These are phyloP conservation scores for Polydrusus tereticollis DNA, from an alignment of 2,888 invertebrate species.

Conservation along the genomic window DNA sequence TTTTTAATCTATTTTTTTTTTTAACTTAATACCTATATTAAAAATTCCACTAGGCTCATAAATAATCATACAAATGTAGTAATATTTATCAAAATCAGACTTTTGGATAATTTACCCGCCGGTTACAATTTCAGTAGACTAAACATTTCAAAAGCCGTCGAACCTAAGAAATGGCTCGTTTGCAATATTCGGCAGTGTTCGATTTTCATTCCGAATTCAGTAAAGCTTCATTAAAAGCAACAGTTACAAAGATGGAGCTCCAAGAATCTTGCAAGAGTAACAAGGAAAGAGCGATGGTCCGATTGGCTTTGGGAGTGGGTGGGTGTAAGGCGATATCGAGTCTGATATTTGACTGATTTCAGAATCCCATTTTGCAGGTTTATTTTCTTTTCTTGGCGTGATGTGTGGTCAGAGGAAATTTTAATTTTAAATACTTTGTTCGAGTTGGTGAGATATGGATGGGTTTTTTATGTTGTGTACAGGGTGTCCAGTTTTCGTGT, in stretches of 20 bases:
- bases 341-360: constrained; percentile 34
- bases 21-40: neutral
- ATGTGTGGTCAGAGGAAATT: constrained; percentile 39
- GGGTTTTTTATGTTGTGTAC: neutral
- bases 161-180: constrained; percentile 35
- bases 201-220: neutral
- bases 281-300: neutral
- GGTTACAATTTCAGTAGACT: constrained; percentile 38
- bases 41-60: constrained; percentile 1
- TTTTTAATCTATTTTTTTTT: no score
- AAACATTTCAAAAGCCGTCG: constrained; percentile 37
- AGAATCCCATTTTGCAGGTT: constrained; percentile 28
- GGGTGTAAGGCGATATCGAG: neutral
- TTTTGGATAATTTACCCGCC: constrained; percentile 35
- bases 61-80: constrained; percentile 19
- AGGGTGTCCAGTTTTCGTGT: no score
- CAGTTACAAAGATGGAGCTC: neutral
- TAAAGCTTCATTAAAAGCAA: neutral
- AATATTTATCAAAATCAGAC: constrained; percentile 37
- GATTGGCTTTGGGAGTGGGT: no score
- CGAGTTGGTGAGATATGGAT: constrained; percentile 3
- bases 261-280: neutral
- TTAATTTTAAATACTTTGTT: constrained; percentile 41
- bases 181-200: constrained; percentile 24
- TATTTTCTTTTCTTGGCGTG: constrained; percentile 34